phyloP scores from a whole-genome alignment of 2,797 vertebrate genomes.

The Amazona ochrocephala region DNA sequence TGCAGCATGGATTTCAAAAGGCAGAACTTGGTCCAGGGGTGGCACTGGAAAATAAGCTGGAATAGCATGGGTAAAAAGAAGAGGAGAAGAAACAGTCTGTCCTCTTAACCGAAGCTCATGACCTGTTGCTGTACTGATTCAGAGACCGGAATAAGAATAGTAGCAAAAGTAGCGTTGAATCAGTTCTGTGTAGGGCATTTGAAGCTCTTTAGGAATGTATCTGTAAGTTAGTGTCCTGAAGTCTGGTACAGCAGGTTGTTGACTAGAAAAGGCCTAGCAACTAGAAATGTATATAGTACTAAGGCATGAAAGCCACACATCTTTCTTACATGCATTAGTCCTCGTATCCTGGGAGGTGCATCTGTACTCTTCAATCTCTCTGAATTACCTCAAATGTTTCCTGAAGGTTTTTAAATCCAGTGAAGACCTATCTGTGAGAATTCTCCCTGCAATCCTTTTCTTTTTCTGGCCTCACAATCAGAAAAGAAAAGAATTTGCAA shows the following conservation, averaged over 20 bases:
- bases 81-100: background rate
- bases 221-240: background rate
- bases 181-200: background rate
- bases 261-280: background rate
- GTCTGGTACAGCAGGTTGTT: background rate
- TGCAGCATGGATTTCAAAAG: background rate
- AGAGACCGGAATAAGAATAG: background rate
- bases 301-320: background rate
- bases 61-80: background rate
- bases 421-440: constrained; percentile 44
- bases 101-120: background rate
- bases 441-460: constrained; percentile 28
- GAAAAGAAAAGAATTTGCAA: background rate
- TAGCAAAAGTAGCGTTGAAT: fast-evolving
- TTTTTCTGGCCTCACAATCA: background rate
- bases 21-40: background rate
- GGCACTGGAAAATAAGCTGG: background rate
- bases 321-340: constrained; percentile 10
- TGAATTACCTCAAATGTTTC: constrained; percentile 50
- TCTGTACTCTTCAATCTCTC: constrained; percentile 34
- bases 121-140: background rate
- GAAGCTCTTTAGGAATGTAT: background rate
- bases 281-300: background rate
- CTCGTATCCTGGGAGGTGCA: constrained; percentile 45
- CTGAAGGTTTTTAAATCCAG: constrained; percentile 70